Conservation (phyloP, 2,888 invertebrate genomes). For the Platycheirus albimanus region DNA sequence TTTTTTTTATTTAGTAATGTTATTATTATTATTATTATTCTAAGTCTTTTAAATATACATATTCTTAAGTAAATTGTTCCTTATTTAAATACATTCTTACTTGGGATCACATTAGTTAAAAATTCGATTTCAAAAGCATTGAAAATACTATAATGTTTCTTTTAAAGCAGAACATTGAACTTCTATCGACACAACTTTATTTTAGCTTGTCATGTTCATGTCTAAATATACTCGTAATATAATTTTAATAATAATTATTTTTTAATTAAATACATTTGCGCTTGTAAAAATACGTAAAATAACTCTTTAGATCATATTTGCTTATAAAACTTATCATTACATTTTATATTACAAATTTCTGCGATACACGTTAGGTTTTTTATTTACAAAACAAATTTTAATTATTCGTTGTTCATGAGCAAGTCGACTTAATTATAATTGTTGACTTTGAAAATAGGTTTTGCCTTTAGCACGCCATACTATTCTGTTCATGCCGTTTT, state of each 20-base stretch:
- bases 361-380: too few relatives aligned
- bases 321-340: not conserved
- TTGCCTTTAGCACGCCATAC: too few relatives aligned
- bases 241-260: not conserved
- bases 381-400: not conserved
- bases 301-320: not conserved
- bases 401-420: conserved; percentile 25
- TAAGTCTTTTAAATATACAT: not conserved
- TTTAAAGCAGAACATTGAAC: not conserved
- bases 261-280: not conserved
- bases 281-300: not conserved
- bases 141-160: not conserved
- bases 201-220: too few relatives aligned
- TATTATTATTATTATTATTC: not conserved
- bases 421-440: not conserved
- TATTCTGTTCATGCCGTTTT: too few relatives aligned
- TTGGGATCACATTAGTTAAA: conserved; percentile 28
- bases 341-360: not conserved
- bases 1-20: too few relatives aligned
- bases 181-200: too few relatives aligned
- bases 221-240: too few relatives aligned
- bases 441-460: too few relatives aligned
- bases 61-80: conserved; percentile 1
- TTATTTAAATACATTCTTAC: conserved; percentile 7
- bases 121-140: conserved; percentile 20